phyloP scores from a whole-genome alignment of 92 coral and sea anemone genomes.

The Ricordea florida region DNA sequence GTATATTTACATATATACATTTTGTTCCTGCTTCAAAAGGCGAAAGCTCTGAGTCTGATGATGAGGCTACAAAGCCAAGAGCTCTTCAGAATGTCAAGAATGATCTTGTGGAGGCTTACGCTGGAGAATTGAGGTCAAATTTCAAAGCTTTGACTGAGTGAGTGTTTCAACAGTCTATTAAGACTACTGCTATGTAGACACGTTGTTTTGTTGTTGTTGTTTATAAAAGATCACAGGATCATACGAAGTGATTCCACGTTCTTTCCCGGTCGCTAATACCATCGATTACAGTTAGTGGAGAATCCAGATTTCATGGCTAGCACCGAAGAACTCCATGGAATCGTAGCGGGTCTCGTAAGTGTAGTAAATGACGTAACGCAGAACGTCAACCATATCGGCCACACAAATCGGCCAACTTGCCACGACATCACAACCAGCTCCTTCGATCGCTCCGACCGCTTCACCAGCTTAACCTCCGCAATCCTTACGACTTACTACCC shows the following conservation, averaged over 20 bases:
- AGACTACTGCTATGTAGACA: too few relatives aligned
- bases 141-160: constrained; percentile 25
- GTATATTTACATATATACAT: too few relatives aligned
- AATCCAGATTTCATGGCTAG: constrained; percentile 2
- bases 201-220: too few relatives aligned
- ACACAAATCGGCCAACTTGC: constrained; percentile 35
- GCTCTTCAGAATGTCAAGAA: constrained; percentile 40
- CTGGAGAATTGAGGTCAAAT: constrained; percentile 30
- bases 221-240: too few relatives aligned
- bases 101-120: constrained; percentile 53
- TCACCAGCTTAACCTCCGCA: not conserved
- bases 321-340: constrained; percentile 7
- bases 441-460: not conserved
- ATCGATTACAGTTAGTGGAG: too few relatives aligned
- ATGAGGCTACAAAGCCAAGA: not conserved
- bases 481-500: constrained; percentile 3
- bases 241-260: too few relatives aligned
- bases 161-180: too few relatives aligned
- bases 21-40: not conserved
- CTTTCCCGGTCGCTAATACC: too few relatives aligned
- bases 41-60: not conserved
- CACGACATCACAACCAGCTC: too few relatives aligned
- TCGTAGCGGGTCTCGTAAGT: not conserved
- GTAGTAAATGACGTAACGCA: constrained; percentile 12
- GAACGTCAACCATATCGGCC: not conserved